These are phyloP conservation scores for Sanderia malayensis DNA, from an alignment of 30 jellyfish, hydroid and myxozoan genomes.

Conservation along the genomic window DNA sequence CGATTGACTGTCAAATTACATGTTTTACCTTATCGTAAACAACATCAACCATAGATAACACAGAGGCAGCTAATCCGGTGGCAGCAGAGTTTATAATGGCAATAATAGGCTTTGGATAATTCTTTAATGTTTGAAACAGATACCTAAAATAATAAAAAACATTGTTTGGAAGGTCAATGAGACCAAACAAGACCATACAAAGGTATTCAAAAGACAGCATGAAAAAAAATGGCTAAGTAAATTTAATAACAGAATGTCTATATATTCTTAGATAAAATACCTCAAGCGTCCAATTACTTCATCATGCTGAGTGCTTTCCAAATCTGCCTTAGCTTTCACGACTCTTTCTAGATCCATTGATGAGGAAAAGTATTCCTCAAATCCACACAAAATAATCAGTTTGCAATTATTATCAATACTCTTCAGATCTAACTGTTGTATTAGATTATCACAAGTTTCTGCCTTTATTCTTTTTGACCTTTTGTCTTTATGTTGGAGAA, in stretches of 20 bases:
- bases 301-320: slow-evolving; percentile 61
- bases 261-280: no score
- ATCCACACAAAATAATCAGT: slow-evolving; percentile 71
- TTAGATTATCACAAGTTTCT: slow-evolving; percentile 70
- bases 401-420: slow-evolving; percentile 51
- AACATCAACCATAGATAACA: slow-evolving; percentile 84
- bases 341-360: slow-evolving; percentile 61
- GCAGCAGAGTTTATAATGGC: slow-evolving; percentile 82
- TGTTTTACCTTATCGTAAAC: slow-evolving; percentile 96
- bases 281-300: slow-evolving; percentile 64
- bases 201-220: no score
- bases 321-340: slow-evolving; percentile 41
- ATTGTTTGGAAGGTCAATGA: no score
- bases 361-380: slow-evolving; percentile 82
- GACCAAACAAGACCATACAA: no score
- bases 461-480: slow-evolving; percentile 64
- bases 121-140: slow-evolving; percentile 80
- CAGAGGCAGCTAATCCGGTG: slow-evolving; percentile 83
- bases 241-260: no score
- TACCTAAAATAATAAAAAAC: slow-evolving; percentile 78
- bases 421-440: slow-evolving; percentile 65
- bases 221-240: no score
- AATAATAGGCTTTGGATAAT: slow-evolving; percentile 82
- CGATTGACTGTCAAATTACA: no score
- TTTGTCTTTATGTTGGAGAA: slow-evolving; percentile 42